Conservation (phyloP, 1,140 invertebrate genomes). For the Drosophila triauraria region DNA sequence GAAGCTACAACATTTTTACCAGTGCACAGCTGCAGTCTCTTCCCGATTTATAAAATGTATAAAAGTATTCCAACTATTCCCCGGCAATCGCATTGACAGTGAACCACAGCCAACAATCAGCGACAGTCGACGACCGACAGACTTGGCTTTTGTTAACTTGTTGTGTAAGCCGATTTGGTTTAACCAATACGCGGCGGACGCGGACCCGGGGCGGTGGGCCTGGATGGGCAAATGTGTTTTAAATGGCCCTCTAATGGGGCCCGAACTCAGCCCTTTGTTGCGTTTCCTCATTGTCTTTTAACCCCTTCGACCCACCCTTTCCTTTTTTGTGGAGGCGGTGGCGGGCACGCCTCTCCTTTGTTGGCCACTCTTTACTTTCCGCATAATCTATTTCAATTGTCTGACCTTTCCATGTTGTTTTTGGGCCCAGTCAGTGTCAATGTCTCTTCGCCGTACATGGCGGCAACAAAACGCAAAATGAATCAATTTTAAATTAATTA, state of each 20-base stretch:
- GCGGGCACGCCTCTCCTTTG: conserved; percentile 36
- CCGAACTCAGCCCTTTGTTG: conserved; percentile 38
- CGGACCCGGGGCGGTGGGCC: not conserved
- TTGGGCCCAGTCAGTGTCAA: conserved; percentile 6
- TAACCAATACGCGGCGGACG: conserved; percentile 23
- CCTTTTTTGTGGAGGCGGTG: conserved; percentile 23
- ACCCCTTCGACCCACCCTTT: not conserved
- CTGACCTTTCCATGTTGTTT: conserved; percentile 12
- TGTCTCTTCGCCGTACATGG: not conserved
- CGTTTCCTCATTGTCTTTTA: conserved; percentile 43
- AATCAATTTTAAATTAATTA: conserved; percentile 15
- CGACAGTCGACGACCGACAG: conserved; percentile 22
- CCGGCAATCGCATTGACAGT: conserved; percentile 47
- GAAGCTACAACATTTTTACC: not conserved
- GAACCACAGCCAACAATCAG: conserved; percentile 42
- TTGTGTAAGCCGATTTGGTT: conserved; percentile 51
- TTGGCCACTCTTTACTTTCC: conserved; percentile 19
- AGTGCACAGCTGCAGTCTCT: conserved; percentile 17
- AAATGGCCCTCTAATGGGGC: conserved; percentile 59
- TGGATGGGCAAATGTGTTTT: conserved; percentile 43
- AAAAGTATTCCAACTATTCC: conserved; percentile 34
- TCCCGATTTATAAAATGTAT: conserved; percentile 24
- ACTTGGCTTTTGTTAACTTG: conserved; percentile 42
- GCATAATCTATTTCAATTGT: conserved; percentile 41
- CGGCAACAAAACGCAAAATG: conserved; percentile 9